Percentiles rank a stretch among this genome's conserved stretches.
Evolutionary conservation across 2,797 vertebrate genomes (phyloP).

Genomic region (Aplochiton taeniatus): DNA sequence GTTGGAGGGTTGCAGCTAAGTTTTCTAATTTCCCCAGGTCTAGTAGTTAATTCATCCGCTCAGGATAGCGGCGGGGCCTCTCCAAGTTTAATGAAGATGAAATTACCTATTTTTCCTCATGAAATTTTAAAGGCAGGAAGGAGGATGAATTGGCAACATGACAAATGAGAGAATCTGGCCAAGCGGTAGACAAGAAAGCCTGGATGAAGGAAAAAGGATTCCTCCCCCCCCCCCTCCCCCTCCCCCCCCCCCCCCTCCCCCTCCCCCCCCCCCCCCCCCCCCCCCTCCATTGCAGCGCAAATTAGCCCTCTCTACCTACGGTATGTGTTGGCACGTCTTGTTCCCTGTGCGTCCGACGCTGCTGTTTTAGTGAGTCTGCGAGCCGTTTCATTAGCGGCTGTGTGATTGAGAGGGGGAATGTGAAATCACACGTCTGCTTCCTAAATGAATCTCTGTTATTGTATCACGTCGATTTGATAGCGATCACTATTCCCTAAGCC

Average conservation of each 20-base stretch:
- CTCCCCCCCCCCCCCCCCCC: slow-evolving; percentile 5
- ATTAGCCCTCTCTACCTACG: slow-evolving; percentile 42
- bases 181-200: slow-evolving; percentile 34
- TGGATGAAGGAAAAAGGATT: slow-evolving; percentile 41
- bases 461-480: slow-evolving; percentile 57
- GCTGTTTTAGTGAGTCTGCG: slow-evolving; percentile 30
- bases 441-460: slow-evolving; percentile 48
- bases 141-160: slow-evolving; percentile 53
- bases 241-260: not conserved
- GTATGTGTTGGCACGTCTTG: slow-evolving; percentile 34
- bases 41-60: slow-evolving; percentile 63
- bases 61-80: slow-evolving; percentile 49
- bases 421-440: slow-evolving; percentile 49
- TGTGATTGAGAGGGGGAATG: slow-evolving; percentile 32
- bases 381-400: slow-evolving; percentile 34
- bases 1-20: slow-evolving; percentile 56
- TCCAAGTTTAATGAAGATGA: slow-evolving; percentile 79
- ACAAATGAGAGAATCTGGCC: slow-evolving; percentile 51
- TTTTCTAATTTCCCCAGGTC: slow-evolving; percentile 53
- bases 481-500: slow-evolving; percentile 67
- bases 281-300: slow-evolving; percentile 31
- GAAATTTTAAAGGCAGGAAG: slow-evolving; percentile 66
- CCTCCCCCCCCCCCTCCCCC: slow-evolving; percentile 3
- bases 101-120: slow-evolving; percentile 77
- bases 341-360: slow-evolving; percentile 35